These are phyloP conservation scores for Siphlonurus alternatus DNA, from an alignment of 2,888 invertebrate genomes.

Conservation along the genomic window DNA sequence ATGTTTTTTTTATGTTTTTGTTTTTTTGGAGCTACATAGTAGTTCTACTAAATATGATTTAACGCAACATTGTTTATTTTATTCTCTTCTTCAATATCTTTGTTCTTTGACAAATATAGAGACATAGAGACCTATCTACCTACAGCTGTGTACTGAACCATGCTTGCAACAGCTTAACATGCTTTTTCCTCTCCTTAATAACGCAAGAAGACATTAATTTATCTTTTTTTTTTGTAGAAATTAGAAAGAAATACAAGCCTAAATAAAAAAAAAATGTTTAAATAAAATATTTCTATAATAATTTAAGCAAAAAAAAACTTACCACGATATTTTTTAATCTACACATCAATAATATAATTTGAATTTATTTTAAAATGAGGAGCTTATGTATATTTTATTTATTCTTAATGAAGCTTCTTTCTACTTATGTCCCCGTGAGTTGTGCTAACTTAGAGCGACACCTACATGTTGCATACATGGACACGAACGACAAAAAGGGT, in stretches of 20 bases:
- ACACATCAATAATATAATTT: not conserved
- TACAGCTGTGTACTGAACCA: not conserved
- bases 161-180: not conserved
- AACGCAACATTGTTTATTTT: slow-evolving; percentile 4
- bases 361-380: not conserved
- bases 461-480: not conserved
- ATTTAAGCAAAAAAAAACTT: not conserved
- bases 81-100: not conserved
- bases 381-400: not conserved
- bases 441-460: too few relatives aligned
- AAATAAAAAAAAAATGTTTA: not conserved
- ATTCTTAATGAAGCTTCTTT: not conserved
- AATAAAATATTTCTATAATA: not conserved
- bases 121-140: not conserved
- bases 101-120: not conserved
- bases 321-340: not conserved
- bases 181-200: too few relatives aligned
- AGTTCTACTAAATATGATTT: slow-evolving; percentile 8
- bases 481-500: not conserved
- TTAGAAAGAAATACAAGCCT: not conserved
- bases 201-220: too few relatives aligned
- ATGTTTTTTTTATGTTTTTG: not conserved
- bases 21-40: slow-evolving; percentile 9
- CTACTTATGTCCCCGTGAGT: too few relatives aligned
- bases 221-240: too few relatives aligned